A percentile compares a stretch with the other conserved stretches of the same genome.
These are phyloP conservation scores for Premnoplex brunnescens DNA, from an alignment of 2,797 vertebrate genomes.

Conservation along the genomic window DNA sequence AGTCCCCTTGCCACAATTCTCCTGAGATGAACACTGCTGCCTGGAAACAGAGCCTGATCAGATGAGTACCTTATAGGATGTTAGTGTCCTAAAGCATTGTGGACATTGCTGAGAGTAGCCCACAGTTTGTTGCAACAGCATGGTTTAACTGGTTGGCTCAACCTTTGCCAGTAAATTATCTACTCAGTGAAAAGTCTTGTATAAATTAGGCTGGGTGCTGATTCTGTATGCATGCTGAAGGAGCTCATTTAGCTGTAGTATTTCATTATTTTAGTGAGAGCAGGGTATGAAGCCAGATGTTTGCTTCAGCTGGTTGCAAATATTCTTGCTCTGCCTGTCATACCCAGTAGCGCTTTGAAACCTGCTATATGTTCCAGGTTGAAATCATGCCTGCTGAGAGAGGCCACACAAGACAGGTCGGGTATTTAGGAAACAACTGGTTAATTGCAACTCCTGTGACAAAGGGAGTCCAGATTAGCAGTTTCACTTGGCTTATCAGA, in stretches of 20 bases:
- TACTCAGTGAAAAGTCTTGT: not conserved
- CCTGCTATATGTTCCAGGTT: not conserved
- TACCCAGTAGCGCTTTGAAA: not conserved
- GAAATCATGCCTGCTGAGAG: not conserved
- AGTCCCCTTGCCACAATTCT: not conserved
- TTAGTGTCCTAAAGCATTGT: not conserved
- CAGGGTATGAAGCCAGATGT: not conserved
- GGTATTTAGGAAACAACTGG: not conserved
- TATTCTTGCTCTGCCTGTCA: not conserved
- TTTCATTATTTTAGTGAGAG: not conserved
- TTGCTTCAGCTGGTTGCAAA: not conserved
- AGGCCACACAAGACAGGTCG: not conserved
- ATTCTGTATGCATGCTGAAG: not conserved
- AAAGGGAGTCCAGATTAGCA: slow-evolving; percentile 16
- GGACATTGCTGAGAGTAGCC: not conserved
- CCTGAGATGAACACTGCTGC: not conserved
- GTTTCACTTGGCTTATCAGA: slow-evolving; percentile 48
- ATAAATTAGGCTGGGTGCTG: not conserved
- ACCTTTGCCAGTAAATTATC: not conserved
- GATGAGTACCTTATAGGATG: not conserved
- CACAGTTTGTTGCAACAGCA: not conserved
- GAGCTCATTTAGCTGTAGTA: not conserved
- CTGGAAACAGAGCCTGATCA: not conserved
- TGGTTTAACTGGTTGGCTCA: not conserved
- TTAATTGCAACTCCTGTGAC: not conserved